Evolutionary conservation across 2,888 invertebrate species (phyloP).

Genomic region (Drosophila rubida): DNA sequence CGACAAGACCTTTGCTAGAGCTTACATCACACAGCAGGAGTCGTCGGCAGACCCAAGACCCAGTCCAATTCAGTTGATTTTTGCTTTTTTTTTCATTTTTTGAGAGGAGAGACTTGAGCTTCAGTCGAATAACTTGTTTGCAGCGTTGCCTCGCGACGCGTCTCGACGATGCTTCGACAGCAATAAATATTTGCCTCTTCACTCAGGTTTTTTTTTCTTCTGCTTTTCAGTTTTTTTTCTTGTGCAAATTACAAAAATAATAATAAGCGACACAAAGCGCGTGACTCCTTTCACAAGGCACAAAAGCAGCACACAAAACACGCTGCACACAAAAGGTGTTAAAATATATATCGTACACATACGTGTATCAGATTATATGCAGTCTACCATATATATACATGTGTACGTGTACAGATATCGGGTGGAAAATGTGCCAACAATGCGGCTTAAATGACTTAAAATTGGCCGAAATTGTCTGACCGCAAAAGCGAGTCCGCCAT

Average conservation of each 20-base stretch:
- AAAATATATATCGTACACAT: slow-evolving; percentile 26
- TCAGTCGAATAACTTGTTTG: slow-evolving; percentile 64
- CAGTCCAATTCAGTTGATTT: slow-evolving; percentile 18
- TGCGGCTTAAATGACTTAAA: slow-evolving; percentile 43
- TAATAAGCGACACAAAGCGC: slow-evolving; percentile 71
- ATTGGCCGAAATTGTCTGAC: slow-evolving; percentile 66
- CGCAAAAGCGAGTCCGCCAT: slow-evolving; percentile 46
- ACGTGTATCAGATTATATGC: slow-evolving; percentile 3
- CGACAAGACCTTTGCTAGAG: slow-evolving; percentile 47
- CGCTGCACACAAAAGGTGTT: slow-evolving; percentile 74
- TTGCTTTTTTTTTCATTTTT: not conserved
- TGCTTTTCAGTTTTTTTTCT: slow-evolving; percentile 39
- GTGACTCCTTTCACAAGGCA: slow-evolving; percentile 83
- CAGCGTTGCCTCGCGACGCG: slow-evolving; percentile 7
- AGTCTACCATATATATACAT: not conserved
- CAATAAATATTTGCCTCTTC: slow-evolving; percentile 74
- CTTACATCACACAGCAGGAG: slow-evolving; percentile 74
- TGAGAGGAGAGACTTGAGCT: slow-evolving; percentile 9
- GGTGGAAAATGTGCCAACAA: slow-evolving; percentile 43
- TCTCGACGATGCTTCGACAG: slow-evolving; percentile 61
- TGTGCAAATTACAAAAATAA: slow-evolving; percentile 68
- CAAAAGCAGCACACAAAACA: slow-evolving; percentile 43
- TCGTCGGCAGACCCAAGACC: slow-evolving; percentile 37
- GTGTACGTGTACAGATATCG: slow-evolving; percentile 1
- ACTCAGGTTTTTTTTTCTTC: slow-evolving; percentile 47